Evolutionary conservation across 2,113 vertebrate genomes (phyloP), one percentile per base, ranked within the genome.

Genomic region (Vulpes lagopus): DNA sequence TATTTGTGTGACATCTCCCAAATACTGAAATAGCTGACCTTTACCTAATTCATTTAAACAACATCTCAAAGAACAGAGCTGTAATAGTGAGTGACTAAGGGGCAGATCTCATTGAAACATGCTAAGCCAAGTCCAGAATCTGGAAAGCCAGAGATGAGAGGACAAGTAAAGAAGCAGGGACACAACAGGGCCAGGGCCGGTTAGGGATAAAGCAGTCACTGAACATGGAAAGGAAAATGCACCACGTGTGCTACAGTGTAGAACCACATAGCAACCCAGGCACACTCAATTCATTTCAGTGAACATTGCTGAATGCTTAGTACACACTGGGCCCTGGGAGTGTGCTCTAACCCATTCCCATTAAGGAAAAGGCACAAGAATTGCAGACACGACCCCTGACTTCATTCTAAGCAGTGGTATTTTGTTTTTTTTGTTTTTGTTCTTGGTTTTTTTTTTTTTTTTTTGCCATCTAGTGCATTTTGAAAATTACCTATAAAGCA

Each of bases 191-290:
- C 74, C 59, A 12, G 32, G 25, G 83, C 27, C 5, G 0, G 1
- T 3, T 5, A 30, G 19, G 53, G 15, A 57, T 35, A 19, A n/a
- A 60, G 22, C 11, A 27, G 62, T 15, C 60, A 7, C 0, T 14
- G 73, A 27, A 51, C 74, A 62, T 20, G 76, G 49, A 17, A 38
- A 19, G 32, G 53, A 53, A 35, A 17, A 55, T 3, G 1, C 1
- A 4, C 11, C 55, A 11, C 1, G 1, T 3, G 8, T 23, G 2
- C 2, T 16, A 8, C 2, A 10, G 10, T 1, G 0, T 2, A n/a
- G 16, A n/a, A 6, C 27, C 43, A 8, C 22, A 22, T 22, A n/a
- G 60, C 73, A 89, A 51, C 8, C 12, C 35, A 11, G 16, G 20
- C 19, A 3, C 20, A 0, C 1, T 0, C n/a, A 1, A 1, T 67